Percentiles rank a stretch among this genome's conserved stretches.
phyloP scores from a whole-genome alignment of 2,797 vertebrate species.

The Enoplosus armatus region DNA sequence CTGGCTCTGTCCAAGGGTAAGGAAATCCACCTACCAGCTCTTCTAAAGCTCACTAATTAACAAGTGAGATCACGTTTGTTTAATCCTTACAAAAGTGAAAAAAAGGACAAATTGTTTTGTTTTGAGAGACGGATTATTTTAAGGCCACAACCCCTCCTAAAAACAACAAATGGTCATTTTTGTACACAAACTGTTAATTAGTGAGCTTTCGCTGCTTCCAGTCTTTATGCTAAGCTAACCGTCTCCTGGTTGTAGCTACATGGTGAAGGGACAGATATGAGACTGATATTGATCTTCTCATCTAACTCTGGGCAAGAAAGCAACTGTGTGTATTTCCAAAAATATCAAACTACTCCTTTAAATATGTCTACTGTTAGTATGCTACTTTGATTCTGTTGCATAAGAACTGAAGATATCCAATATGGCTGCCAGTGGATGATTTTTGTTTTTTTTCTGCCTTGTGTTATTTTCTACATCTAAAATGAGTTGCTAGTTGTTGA shows the following conservation, averaged over 20 bases:
- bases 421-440: neutral
- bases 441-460: neutral
- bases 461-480: neutral
- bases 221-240: neutral
- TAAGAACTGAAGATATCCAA: constrained; percentile 1
- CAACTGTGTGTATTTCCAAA: neutral
- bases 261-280: neutral
- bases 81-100: neutral
- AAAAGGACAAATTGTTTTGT: neutral
- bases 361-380: neutral
- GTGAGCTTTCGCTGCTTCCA: neutral
- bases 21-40: neutral
- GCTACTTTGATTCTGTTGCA: neutral
- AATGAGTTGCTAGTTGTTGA: constrained; percentile 4
- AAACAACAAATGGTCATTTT: neutral
- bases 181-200: no score
- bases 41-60: neutral
- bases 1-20: neutral
- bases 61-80: neutral
- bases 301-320: neutral
- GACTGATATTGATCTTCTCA: neutral
- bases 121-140: no score
- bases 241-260: neutral
- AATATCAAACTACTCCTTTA: neutral
- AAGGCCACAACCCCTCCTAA: neutral